Percentiles rank a stretch among this genome's conserved stretches.
Conservation (phyloP, 2,888 invertebrate species). For the Cancer borealis region DNA sequence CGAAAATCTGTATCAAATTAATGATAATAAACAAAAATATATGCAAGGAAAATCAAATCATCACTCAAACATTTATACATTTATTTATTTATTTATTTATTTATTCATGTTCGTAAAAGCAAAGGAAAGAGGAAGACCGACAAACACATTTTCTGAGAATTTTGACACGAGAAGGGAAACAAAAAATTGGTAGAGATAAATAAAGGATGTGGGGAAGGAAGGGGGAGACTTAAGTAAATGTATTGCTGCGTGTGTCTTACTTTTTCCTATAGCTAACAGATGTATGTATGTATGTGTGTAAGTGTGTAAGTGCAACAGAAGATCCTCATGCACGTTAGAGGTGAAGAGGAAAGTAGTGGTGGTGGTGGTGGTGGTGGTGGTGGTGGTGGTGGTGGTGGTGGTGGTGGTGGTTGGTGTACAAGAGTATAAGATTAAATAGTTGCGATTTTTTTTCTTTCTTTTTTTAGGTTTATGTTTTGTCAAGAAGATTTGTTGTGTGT, state of each 20-base stretch:
- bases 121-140: not conserved
- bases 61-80: not conserved
- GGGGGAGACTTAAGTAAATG: not conserved
- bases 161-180: not conserved
- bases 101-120: not conserved
- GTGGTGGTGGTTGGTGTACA: too few relatives aligned
- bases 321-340: too few relatives aligned
- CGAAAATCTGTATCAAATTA: too few relatives aligned
- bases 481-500: constrained; percentile 1
- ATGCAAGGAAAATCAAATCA: not conserved
- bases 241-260: not conserved
- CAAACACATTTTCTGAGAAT: not conserved
- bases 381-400: too few relatives aligned
- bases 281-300: not conserved
- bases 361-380: too few relatives aligned
- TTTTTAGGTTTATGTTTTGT: not conserved
- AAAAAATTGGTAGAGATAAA: not conserved
- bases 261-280: not conserved
- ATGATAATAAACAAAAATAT: not conserved
- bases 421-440: too few relatives aligned
- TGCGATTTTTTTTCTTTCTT: too few relatives aligned
- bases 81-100: not conserved
- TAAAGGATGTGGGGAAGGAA: not conserved
- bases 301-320: too few relatives aligned
- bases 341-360: too few relatives aligned